These are phyloP conservation scores for Opisthograptis luteolata DNA, from an alignment of 2,888 invertebrate species.

Conservation along the genomic window DNA sequence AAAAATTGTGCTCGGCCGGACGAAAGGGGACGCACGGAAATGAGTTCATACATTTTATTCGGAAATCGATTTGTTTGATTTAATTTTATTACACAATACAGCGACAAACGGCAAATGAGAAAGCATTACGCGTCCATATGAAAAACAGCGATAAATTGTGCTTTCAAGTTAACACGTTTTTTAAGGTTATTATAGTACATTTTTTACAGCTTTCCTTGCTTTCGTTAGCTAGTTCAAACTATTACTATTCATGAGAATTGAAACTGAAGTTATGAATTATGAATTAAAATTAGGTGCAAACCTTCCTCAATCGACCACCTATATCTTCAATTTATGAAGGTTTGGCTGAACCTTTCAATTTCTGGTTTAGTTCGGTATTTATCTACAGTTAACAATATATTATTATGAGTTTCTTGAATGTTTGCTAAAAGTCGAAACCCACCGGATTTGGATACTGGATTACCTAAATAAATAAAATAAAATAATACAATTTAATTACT, in stretches of 20 bases:
- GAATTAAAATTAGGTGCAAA: conserved; percentile 24
- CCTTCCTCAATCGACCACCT: conserved; percentile 23
- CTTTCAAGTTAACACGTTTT: neutral
- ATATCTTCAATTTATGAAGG: conserved; percentile 26
- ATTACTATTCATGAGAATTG: too few species aligned
- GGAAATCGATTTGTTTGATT: conserved; percentile 70
- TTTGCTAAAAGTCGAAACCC: too few species aligned
- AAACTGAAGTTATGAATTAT: conserved; percentile 12
- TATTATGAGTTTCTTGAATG: neutral
- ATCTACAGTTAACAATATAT: neutral
- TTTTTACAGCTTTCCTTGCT: neutral
- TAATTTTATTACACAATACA: conserved; percentile 64
- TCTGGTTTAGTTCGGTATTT: conserved; percentile 16
- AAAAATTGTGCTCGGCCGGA: conserved; percentile 64
- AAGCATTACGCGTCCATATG: conserved; percentile 24
- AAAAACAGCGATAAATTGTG: conserved; percentile 19
- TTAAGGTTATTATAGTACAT: too few species aligned
- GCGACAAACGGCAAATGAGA: conserved; percentile 45
- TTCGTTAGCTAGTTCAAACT: conserved; percentile 3
- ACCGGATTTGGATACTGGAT: too few species aligned
- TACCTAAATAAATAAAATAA: too few species aligned
- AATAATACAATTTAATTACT: too few species aligned
- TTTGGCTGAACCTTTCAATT: conserved; percentile 20
- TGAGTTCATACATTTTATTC: conserved; percentile 70
- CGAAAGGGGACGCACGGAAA: conserved; percentile 65